Evolutionary conservation across 2,113 vertebrate species (phyloP), one percentile per base, ranked within the genome.

Genomic region (Orthonyx spaldingii): DNA sequence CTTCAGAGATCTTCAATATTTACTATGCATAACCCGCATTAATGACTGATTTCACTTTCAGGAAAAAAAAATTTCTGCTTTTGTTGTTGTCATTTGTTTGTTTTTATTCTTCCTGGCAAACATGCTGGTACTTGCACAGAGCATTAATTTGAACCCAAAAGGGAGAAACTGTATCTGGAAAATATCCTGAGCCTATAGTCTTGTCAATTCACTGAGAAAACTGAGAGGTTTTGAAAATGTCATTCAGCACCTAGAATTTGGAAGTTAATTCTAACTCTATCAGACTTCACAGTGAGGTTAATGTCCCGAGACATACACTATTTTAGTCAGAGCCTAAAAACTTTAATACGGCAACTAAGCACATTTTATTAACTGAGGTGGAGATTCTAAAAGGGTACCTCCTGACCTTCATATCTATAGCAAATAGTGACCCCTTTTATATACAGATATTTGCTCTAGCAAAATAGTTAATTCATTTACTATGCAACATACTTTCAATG

Each of bases 251-350:
- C 52, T 49, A 85, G 15, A 94, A 61, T 49, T 17, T 65, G 8
- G 24, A 82, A 84, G 8, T 52, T 69, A 81, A 64, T 72, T 90
- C 30, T 52, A 69, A 77, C 24, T 78, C 27, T 26, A 13, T 39
- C 21, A 70, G 44, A 78, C 6, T 61, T 81, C 16, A 69, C 28
- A 82, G 14, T 6, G 11, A 92, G 7, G 14, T 30, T 53, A 47
- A 56, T 4, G 24, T 60, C 35, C 44, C 0, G 0, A 69, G n/a
- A 65, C 19, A 84, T 17, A 49, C 5, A 17, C 16, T 32, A 4
- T 41, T 53, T 77, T 23, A 80, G 41, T 78, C 41, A 85, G 14
- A 63, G 53, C 17, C 49, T 59, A 76, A 4, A 63, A 83, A 70
- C 11, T 15, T 76, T 41, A 39, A 59, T 50, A 18, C 3, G 35